These are phyloP conservation scores for Caenorhabditis imperialis DNA, from an alignment of 2,888 invertebrate species.

Conservation along the genomic window DNA sequence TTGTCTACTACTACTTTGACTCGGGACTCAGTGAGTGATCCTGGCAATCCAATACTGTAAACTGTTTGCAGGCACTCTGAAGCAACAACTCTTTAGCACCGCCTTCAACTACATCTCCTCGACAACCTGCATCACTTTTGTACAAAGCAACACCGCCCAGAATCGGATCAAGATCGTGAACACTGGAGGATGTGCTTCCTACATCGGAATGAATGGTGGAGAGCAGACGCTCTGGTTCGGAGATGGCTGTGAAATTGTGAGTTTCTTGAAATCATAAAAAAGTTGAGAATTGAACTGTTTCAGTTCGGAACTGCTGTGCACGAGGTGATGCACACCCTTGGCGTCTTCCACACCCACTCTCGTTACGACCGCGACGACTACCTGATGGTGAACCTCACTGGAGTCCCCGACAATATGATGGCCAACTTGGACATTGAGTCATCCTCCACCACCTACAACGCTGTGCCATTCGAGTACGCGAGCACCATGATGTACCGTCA, in stretches of 20 bases:
- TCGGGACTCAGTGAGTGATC: constrained; percentile 10
- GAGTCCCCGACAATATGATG: constrained; percentile 41
- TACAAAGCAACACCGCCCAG: constrained; percentile 5
- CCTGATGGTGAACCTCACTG: constrained; percentile 56
- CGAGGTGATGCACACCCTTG: constrained; percentile 74
- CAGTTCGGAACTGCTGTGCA: constrained; percentile 76
- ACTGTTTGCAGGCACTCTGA: constrained; percentile 12
- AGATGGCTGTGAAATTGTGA: constrained; percentile 37
- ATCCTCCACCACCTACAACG: constrained; percentile 8
- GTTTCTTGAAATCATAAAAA: not conserved
- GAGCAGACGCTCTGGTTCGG: constrained; percentile 39
- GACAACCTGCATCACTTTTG: constrained; percentile 26
- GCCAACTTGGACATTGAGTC: constrained; percentile 20
- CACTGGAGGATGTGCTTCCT: constrained; percentile 37
- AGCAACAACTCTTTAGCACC: constrained; percentile 12
- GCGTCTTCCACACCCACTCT: constrained; percentile 75
- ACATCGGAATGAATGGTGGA: constrained; percentile 51
- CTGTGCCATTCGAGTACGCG: constrained; percentile 34
- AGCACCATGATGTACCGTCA: constrained; percentile 33
- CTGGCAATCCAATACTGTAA: not conserved
- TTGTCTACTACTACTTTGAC: constrained; percentile 29
- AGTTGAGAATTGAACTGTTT: not conserved
- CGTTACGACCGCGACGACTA: constrained; percentile 68
- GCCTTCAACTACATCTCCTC: constrained; percentile 29
- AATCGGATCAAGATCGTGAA: constrained; percentile 24